Evolutionary conservation across 2,888 invertebrate species (phyloP), one percentile per base, ranked within the genome.

Genomic region (Lagria hirta): DNA sequence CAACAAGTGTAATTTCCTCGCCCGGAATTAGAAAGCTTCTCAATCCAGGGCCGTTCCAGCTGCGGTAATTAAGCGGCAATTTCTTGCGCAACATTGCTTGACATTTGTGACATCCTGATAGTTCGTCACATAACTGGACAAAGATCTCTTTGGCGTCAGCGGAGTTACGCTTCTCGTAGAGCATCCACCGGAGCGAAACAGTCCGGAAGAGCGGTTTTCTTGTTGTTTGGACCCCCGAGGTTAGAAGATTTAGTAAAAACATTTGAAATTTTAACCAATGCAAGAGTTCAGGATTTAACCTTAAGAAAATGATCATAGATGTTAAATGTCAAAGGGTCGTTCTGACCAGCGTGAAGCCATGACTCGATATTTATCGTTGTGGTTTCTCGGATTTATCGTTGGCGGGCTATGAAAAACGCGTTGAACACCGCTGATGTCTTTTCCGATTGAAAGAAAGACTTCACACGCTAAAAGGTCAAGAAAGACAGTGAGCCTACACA

Each of bases 131-230:
- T 51, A 52, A 57, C 55, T 58, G 60, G 60, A 59, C 60, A 55
- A 49, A 57, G 54, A 51, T 38, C 48, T 48, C 50, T 38, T 35
- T 51, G 46, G 51, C 41, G 41, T 43, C 47, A 43, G 44, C 58
- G 63, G 62, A 62, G 60, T 49, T 60, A 61, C 61, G 63, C 61
- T 61, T 58, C 51, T 57, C 45, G 51, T 57, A 49, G 53, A 55
- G 49, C 49, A 48, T 28, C 49, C 60, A 60, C 43, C 60, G 55
- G 51, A 54, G 64, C 61, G 62, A 62, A 64, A 58, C 64, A 58
- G 60, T 52, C 54, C 61, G 64, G 65, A 65, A 65, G 63, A 65
- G 46, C 60, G 62, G 53, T 64, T 64, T 63, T 53, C 49, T 51
- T 52, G 32, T n/a, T n/a, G n/a, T n/a, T 33, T 32, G 32, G 30